A percentile compares a stretch with the other conserved stretches of the same genome.
phyloP scores from a whole-genome alignment of 2,113 vertebrate species.

The Seriola dumerili region DNA sequence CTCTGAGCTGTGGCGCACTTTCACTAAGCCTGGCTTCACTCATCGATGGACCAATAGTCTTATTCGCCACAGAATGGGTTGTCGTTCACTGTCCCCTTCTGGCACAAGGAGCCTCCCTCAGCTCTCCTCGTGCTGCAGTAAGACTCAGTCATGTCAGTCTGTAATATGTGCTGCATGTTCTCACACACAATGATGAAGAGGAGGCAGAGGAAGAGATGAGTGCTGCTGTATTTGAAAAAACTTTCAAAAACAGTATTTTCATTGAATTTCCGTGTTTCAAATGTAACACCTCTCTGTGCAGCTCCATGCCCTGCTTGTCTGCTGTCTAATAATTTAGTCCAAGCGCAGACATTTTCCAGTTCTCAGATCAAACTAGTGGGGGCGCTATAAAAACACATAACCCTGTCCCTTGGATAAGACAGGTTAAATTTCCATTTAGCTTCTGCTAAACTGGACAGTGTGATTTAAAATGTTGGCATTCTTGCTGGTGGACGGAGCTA shows the following conservation, averaged over 20 bases:
- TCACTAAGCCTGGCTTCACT: conserved; percentile 43
- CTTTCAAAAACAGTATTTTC: not conserved
- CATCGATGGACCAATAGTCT: conserved; percentile 46
- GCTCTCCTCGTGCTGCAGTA: conserved; percentile 45
- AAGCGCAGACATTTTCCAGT: not conserved
- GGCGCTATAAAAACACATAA: conserved; percentile 47
- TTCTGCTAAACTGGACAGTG: not conserved
- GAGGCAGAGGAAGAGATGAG: not conserved
- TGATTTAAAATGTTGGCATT: conserved; percentile 10
- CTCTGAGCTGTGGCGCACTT: conserved; percentile 59
- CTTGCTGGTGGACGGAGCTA: not conserved
- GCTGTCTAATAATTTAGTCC: not conserved
- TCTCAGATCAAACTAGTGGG: conserved; percentile 30
- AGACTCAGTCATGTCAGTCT: conserved; percentile 18
- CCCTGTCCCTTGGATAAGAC: not conserved
- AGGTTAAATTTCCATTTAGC: not conserved
- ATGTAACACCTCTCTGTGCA: not conserved
- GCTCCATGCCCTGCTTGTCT: not conserved
- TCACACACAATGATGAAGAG: not conserved
- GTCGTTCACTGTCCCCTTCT: conserved; percentile 61
- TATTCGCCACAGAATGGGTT: conserved; percentile 48
- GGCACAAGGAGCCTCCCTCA: conserved; percentile 59
- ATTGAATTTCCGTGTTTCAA: not conserved
- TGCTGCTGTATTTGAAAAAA: not conserved
- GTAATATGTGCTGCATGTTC: not conserved